Conservation (phyloP, 2,113 vertebrate genomes). For the Nanorana parkeri region DNA sequence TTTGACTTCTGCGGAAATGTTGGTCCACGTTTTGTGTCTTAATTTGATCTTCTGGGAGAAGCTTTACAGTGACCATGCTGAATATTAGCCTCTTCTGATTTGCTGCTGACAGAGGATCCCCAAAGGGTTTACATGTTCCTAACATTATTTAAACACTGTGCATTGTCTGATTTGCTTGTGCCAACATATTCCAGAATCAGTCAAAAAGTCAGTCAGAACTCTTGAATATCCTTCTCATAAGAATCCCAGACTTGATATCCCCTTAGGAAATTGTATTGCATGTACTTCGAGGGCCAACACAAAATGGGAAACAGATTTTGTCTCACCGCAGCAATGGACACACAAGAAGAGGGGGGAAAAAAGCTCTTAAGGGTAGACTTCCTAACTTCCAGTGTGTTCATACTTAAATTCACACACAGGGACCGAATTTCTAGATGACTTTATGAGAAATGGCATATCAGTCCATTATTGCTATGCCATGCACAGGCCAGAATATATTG, state of each 20-base stretch:
- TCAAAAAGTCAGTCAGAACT: conserved; percentile 11
- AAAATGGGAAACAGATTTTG: conserved; percentile 50
- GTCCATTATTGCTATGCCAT: background rate
- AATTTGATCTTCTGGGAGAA: conserved; percentile 11
- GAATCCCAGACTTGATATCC: conserved; percentile 41
- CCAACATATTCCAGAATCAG: conserved; percentile 4
- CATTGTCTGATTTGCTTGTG: too few relatives aligned
- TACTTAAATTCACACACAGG: background rate
- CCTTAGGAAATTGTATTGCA: conserved; percentile 40
- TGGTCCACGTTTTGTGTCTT: background rate
- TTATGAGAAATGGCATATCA: background rate
- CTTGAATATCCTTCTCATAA: conserved; percentile 43
- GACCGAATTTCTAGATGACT: background rate
- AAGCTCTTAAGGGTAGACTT: conserved; percentile 36
- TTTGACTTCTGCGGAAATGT: conserved; percentile 16
- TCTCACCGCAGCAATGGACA: conserved; percentile 48
- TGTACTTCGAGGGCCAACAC: conserved; percentile 20
- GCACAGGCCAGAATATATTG: background rate
- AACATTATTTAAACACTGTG: too few relatives aligned
- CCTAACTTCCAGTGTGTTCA: background rate
- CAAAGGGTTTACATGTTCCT: too few relatives aligned
- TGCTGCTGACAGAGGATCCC: too few relatives aligned
- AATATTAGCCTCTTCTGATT: background rate
- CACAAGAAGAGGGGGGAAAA: conserved; percentile 35
- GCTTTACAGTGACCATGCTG: background rate